A percentile compares a stretch with the other conserved stretches of the same genome.
Evolutionary conservation across 2,888 invertebrate genomes (phyloP).

Genomic region (Epinotia ramella): DNA sequence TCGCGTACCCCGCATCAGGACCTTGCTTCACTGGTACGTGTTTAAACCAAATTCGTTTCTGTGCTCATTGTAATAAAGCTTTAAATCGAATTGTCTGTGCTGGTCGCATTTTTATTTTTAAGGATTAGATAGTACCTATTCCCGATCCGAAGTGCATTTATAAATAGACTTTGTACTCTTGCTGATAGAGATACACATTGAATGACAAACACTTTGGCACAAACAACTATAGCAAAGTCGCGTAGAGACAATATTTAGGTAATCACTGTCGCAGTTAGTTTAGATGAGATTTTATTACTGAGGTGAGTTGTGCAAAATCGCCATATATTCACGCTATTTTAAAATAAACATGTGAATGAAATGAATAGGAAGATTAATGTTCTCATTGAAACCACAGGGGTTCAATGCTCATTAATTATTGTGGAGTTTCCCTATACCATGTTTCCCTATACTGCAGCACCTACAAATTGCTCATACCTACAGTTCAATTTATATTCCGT

Average conservation of each 20-base stretch:
- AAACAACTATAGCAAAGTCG: not conserved
- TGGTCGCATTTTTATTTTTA: too few relatives aligned
- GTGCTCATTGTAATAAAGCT: not conserved
- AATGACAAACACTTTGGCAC: not conserved
- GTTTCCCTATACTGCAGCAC: not conserved
- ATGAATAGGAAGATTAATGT: not conserved
- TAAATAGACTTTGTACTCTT: not conserved
- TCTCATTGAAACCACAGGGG: not conserved
- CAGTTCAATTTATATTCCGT: not conserved
- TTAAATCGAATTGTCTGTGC: not conserved
- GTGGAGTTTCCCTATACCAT: not conserved
- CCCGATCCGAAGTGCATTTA: not conserved
- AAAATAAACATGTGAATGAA: not conserved
- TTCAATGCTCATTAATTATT: not conserved
- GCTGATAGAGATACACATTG: not conserved
- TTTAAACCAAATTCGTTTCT: not conserved
- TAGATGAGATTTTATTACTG: not conserved
- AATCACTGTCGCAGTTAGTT: not conserved
- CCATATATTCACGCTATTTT: not conserved
- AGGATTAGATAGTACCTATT: not conserved
- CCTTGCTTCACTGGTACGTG: constrained; percentile 87
- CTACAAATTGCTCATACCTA: not conserved
- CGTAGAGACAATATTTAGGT: not conserved
- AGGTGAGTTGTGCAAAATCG: too few relatives aligned
- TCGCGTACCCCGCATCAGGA: constrained; percentile 82